phyloP scores from a whole-genome alignment of 2,888 invertebrate species.

The Pollenia angustigena region DNA sequence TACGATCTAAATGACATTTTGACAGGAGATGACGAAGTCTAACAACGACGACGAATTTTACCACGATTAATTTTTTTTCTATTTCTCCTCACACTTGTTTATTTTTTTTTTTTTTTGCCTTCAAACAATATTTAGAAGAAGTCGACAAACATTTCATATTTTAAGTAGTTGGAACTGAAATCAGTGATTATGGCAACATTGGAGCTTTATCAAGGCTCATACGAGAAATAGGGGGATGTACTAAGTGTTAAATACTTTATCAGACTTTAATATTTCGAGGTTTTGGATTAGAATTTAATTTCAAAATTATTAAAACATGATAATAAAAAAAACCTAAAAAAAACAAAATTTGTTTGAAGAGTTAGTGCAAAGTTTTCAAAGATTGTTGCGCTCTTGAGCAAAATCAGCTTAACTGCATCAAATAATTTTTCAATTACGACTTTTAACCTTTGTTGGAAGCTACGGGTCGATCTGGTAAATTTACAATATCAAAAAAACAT shows the following conservation, averaged over 20 bases:
- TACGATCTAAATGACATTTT: slow-evolving; percentile 84
- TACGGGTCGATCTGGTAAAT: too few species aligned
- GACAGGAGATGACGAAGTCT: slow-evolving; percentile 80
- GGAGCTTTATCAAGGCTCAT: not conserved
- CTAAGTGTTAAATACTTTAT: not conserved
- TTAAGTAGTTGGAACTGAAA: not conserved
- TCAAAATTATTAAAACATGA: too few species aligned
- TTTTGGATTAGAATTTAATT: too few species aligned
- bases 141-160: slow-evolving; percentile 1
- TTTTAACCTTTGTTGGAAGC: too few species aligned
- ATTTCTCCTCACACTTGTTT: slow-evolving; percentile 6
- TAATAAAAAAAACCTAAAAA: too few species aligned
- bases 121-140: not conserved
- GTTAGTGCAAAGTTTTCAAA: too few species aligned
- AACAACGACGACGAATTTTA: slow-evolving; percentile 62
- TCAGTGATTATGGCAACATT: slow-evolving; percentile 11
- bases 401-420: too few species aligned
- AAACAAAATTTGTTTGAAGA: too few species aligned
- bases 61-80: slow-evolving; percentile 52
- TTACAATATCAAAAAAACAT: too few species aligned
- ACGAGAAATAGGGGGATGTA: not conserved
- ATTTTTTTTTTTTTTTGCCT: not conserved
- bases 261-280: too few species aligned
- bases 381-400: too few species aligned
- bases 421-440: too few species aligned